These are phyloP conservation scores for Drosophila koepferae DNA, from an alignment of 2,888 invertebrate genomes.

Conservation along the genomic window DNA sequence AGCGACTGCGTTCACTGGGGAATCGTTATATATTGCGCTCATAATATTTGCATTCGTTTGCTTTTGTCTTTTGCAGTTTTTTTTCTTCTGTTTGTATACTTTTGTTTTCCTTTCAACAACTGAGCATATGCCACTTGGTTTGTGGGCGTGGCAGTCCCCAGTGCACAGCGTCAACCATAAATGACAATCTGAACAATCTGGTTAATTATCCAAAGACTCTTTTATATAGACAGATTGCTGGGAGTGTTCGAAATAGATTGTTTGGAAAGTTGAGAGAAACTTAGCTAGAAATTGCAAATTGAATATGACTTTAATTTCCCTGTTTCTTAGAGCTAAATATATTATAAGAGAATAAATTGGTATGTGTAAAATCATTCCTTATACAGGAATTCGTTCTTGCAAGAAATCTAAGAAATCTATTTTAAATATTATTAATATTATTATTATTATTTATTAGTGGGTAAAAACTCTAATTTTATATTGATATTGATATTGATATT, in stretches of 20 bases:
- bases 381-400: too few species aligned
- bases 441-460: too few species aligned
- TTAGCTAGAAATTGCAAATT: not conserved
- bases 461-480: too few species aligned
- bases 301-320: not conserved
- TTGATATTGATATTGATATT: too few species aligned
- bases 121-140: constrained; percentile 39
- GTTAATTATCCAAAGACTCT: constrained; percentile 39
- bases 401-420: too few species aligned
- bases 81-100: not conserved
- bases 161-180: constrained; percentile 24
- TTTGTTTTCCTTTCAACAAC: constrained; percentile 6
- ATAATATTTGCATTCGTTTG: constrained; percentile 50
- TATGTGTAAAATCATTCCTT: too few species aligned
- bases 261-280: not conserved
- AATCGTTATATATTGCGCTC: constrained; percentile 33
- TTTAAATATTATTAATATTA: too few species aligned
- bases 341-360: too few species aligned
- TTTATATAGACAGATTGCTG: constrained; percentile 1
- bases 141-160: constrained; percentile 35
- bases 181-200: constrained; percentile 51
- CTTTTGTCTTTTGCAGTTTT: constrained; percentile 16
- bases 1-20: constrained; percentile 31
- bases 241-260: constrained; percentile 10
- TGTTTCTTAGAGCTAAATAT: too few species aligned